Evolutionary conservation across 2,888 invertebrate genomes (phyloP), one percentile per base, ranked within the genome.

Genomic region (Falcaria lacertinaria): DNA sequence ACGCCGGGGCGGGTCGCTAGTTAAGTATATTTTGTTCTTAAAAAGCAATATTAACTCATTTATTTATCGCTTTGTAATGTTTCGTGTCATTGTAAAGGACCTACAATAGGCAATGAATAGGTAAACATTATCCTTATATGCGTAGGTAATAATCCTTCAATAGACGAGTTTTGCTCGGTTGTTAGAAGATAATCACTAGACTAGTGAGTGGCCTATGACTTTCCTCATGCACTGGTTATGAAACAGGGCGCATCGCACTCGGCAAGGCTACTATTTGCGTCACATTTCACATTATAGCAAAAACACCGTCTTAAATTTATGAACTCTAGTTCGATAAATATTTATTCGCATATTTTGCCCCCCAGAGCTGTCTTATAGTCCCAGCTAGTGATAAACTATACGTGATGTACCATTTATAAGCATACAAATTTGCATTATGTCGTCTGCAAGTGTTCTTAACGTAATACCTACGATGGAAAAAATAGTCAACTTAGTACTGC

Each of bases 191-290:
- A 45, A 36, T 17, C 34, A 44, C 34, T 42, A 40, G 38, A 22
- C 25, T 33, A 45, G 33, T 28, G 6, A 25, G 17, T 38, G 33
- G 34, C 7, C 32, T 34, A 35, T 39, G 39, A 43, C 51, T 57
- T 56, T 57, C 48, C 49, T 47, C 45, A 40, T 53, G 22, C 28
- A 32, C 34, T 45, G 48, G 56, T 80, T 79, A 78, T 72, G 73
- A 84, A 82, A 83, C 77, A 74, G 71, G 69, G 72, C 78, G 76
- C 74, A 76, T 76, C 76, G 57, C 56, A 28, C 28, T 28, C 11
- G 56, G 57, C 84, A 81, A 87, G 87, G 87, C 78, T 82, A 71
- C 47, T 54, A 60, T 54, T 75, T 80, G 76, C 87, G 87, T 88
- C 87, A 87, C 64, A 55, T 64, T 60, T 64, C 67, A 72, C 65